phyloP scores from a whole-genome alignment of 2,113 vertebrate species.

The Mesitornis unicolor region DNA sequence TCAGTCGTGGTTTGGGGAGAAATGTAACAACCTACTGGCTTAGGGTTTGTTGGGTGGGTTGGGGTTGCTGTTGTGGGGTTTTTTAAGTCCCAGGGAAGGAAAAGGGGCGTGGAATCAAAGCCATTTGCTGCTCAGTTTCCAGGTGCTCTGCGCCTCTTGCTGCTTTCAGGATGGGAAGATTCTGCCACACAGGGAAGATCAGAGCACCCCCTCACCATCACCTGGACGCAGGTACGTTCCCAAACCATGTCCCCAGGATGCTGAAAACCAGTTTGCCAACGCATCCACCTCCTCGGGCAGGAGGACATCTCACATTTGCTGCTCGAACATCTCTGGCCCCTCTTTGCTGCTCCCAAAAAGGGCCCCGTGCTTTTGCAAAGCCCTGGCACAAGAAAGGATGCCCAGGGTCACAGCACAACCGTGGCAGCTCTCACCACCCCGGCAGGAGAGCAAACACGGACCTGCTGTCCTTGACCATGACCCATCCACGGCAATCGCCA shows the following conservation, averaged over 20 bases:
- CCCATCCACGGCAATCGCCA: rapidly evolving
- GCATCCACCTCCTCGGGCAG: background rate
- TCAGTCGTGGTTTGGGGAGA: background rate
- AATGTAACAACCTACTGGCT: background rate
- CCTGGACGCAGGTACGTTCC: background rate
- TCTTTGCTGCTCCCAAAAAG: background rate
- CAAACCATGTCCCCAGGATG: background rate
- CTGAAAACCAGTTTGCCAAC: background rate
- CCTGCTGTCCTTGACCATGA: rapidly evolving
- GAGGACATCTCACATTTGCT: background rate
- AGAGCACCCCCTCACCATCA: background rate
- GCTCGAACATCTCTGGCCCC: background rate
- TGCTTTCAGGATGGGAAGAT: background rate
- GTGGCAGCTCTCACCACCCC: rapidly evolving
- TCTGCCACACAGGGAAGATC: background rate
- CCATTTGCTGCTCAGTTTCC: background rate
- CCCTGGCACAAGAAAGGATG: background rate
- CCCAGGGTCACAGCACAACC: background rate
- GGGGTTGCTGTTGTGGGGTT: background rate
- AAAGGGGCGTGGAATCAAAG: background rate
- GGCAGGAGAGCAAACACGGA: background rate
- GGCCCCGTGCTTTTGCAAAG: rapidly evolving
- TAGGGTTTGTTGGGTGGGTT: background rate
- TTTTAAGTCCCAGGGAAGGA: background rate
- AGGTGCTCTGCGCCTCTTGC: background rate